A percentile compares a stretch with the other conserved stretches of the same genome.
Evolutionary conservation across 2,113 vertebrate species (phyloP).

Genomic region (Microcebus tavaratra): DNA sequence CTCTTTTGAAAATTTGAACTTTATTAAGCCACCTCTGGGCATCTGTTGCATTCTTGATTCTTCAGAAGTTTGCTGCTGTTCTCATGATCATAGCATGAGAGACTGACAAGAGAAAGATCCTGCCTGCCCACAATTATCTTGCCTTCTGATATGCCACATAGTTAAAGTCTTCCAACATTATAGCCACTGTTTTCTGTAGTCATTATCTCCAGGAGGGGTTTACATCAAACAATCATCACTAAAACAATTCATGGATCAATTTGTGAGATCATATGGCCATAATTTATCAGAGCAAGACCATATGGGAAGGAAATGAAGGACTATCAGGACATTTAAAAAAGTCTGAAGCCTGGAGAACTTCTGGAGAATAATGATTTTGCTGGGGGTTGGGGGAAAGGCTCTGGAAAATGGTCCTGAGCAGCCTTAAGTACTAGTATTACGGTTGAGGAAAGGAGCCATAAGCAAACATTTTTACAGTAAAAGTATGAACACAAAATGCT

Average conservation of each 20-base stretch:
- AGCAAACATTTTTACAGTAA: slow-evolving; percentile 45
- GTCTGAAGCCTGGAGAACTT: background rate
- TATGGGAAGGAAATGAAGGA: background rate
- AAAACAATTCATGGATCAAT: background rate
- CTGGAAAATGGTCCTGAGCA: background rate
- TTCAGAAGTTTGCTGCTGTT: background rate
- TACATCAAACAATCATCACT: background rate
- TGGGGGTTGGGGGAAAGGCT: background rate
- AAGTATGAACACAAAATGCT: slow-evolving; percentile 30
- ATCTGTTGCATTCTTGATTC: slow-evolving; percentile 9
- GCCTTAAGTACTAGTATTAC: background rate
- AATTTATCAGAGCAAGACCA: slow-evolving; percentile 26
- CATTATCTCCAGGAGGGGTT: background rate
- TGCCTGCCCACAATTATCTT: background rate
- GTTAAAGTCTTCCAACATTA: background rate
- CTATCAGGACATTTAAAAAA: background rate
- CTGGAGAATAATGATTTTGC: background rate
- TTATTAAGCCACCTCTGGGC: background rate
- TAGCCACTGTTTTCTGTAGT: slow-evolving; percentile 31
- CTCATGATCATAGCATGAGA: background rate
- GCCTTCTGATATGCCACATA: background rate
- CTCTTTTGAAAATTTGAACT: slow-evolving; percentile 27
- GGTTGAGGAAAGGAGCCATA: background rate
- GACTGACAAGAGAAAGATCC: background rate
- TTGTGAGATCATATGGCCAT: background rate